Evolutionary conservation across 2,888 invertebrate species (phyloP).

Genomic region (Sesia apiformis): DNA sequence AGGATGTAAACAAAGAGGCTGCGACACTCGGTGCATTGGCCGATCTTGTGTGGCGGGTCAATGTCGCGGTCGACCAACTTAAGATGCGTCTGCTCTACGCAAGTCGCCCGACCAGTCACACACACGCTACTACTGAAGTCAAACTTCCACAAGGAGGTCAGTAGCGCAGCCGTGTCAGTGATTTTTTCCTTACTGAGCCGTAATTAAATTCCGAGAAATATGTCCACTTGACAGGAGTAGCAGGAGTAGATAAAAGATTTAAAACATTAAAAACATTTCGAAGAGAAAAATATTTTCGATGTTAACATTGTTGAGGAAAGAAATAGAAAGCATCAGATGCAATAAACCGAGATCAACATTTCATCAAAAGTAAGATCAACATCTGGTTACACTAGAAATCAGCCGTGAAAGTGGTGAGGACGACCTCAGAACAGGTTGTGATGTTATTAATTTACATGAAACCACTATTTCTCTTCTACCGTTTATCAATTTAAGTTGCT

Average conservation of each 20-base stretch:
- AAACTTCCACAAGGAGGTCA: conserved; percentile 55
- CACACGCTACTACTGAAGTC: conserved; percentile 33
- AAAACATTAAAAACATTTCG: too few species aligned
- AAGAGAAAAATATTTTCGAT: too few species aligned
- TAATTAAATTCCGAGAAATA: too few species aligned
- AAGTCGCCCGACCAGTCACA: conserved; percentile 48
- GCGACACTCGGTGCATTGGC: conserved; percentile 68
- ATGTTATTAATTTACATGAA: conserved; percentile 48
- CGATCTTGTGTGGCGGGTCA: conserved; percentile 67
- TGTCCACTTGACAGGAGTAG: too few species aligned
- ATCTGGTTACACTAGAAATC: conserved; percentile 48
- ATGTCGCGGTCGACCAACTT: conserved; percentile 65
- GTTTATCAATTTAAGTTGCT: too few species aligned
- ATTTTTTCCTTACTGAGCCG: too few species aligned
- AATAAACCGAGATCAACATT: not conserved
- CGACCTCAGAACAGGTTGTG: conserved; percentile 43
- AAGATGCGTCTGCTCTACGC: conserved; percentile 50
- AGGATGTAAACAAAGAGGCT: conserved; percentile 72
- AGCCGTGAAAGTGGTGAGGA: conserved; percentile 54
- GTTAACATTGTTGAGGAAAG: too few species aligned
- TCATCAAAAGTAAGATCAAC: conserved; percentile 31
- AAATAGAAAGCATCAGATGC: too few species aligned
- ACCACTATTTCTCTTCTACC: conserved; percentile 19
- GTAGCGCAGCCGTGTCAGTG: conserved; percentile 1
- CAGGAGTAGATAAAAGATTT: too few species aligned